These are phyloP conservation scores for Hirudinaria manillensis DNA, from an alignment of 2,888 invertebrate species.

Conservation along the genomic window DNA sequence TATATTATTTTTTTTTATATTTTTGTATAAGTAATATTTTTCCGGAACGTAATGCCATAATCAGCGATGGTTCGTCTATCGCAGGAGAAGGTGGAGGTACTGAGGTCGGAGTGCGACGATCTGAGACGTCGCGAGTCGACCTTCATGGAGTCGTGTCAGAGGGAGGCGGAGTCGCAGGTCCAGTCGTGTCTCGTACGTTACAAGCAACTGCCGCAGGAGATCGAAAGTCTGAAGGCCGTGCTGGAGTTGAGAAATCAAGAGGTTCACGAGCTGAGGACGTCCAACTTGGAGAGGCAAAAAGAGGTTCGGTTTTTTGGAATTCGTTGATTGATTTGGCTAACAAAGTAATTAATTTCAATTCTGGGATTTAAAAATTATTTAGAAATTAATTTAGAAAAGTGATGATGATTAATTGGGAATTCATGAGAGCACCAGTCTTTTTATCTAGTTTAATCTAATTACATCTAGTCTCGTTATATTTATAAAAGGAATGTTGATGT, in stretches of 20 bases:
- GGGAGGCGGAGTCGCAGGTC: slow-evolving; percentile 54
- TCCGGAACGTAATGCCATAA: too few species aligned
- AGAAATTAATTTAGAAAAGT: neutral
- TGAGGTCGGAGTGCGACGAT: slow-evolving; percentile 51
- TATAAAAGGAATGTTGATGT: too few species aligned
- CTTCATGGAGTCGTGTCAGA: slow-evolving; percentile 53
- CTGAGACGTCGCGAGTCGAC: slow-evolving; percentile 49
- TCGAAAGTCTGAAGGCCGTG: slow-evolving; percentile 77
- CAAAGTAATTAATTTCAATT: too few species aligned
- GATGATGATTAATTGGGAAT: too few species aligned
- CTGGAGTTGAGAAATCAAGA: slow-evolving; percentile 81
- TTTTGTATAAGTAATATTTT: too few species aligned
- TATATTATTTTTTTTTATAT: too few species aligned
- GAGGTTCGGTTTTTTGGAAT: slow-evolving; percentile 55
- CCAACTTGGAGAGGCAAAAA: slow-evolving; percentile 61
- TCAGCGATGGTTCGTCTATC: neutral
- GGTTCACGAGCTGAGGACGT: slow-evolving; percentile 66
- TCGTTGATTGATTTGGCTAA: too few species aligned
- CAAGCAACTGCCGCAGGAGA: slow-evolving; percentile 63
- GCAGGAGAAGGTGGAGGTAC: slow-evolving; percentile 51
- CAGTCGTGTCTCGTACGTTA: slow-evolving; percentile 51
- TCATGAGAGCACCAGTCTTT: too few species aligned
- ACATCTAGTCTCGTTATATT: too few species aligned
- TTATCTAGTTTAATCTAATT: too few species aligned
- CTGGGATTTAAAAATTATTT: too few species aligned